Evolutionary conservation across 2,888 invertebrate species (phyloP).

Genomic region (Odontomyia ornata): DNA sequence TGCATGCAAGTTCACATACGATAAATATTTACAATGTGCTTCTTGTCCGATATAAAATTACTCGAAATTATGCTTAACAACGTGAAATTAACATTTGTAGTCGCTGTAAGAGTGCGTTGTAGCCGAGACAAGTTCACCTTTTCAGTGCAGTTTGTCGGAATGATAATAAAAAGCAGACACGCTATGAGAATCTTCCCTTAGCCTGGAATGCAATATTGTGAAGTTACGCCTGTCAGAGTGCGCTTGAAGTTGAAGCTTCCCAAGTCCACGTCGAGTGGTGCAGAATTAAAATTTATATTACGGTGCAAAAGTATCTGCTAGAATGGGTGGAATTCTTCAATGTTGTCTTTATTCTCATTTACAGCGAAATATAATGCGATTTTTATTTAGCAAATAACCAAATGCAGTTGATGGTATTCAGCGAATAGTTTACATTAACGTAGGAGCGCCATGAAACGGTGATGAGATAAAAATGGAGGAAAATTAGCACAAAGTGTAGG

Average conservation of each 20-base stretch:
- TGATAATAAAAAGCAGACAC: background rate
- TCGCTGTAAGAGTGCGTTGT: background rate
- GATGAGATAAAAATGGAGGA: no score
- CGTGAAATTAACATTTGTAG: slow-evolving; percentile 22
- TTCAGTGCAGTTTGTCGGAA: background rate
- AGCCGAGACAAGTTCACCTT: background rate
- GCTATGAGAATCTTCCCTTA: background rate
- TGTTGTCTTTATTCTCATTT: background rate
- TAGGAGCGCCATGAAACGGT: no score
- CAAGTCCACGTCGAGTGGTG: no score
- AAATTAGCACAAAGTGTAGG: no score
- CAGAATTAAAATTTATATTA: no score
- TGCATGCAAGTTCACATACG: background rate
- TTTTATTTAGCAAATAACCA: no score
- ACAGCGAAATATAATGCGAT: background rate
- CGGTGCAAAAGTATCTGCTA: no score
- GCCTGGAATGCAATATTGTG: background rate
- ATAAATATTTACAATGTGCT: slow-evolving; percentile 28
- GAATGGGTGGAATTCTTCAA: background rate
- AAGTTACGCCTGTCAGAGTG: no score
- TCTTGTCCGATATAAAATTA: slow-evolving; percentile 13
- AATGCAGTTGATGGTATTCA: no score
- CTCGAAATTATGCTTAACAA: slow-evolving; percentile 17
- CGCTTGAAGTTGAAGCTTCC: no score
- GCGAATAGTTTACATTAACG: no score